Base-by-base conservation (phyloP, 1,140 invertebrate species). In the Ruditapes philippinarum region DNA sequence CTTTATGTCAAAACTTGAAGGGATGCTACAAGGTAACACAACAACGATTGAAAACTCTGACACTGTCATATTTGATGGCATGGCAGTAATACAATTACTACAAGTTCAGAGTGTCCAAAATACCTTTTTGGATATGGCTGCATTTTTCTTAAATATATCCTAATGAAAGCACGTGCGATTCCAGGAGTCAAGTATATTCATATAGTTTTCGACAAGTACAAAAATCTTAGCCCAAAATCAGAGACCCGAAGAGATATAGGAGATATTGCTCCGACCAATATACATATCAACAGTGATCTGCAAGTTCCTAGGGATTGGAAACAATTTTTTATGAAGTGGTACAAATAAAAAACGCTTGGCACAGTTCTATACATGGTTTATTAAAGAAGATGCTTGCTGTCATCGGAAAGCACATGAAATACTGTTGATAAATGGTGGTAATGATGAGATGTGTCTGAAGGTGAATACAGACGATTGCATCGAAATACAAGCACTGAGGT, bases 251-350 rank as follows among this genome's bases (percentile, higher is more conserved):
- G 31, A 12, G 22, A n/a, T 19, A 54, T 45, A 57, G 45, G 2
- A 40, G 79, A 31, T 19, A n/a, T 14, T n/a, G n/a, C n/a, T 79
- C 14, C 19, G 22, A 25, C 12, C 42, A n/a, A 31, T 0, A 82
- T 33, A 7, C 42, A 51, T 74, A 17, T 74, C 22, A 17, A 25
- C 42, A 19, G 17, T 51, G 42, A 73, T 19, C 25, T 84, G 42
- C 17, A 17, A 51, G 42, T 84, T 54, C 57, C 28, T n/a, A 82
- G 65, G 22, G 33, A 62, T 17, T 82, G 54, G 11, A 82, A 82
- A 17, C n/a, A 14, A 25, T 82, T n/a, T 82, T 81, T 36, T 81
- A 19, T 57, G 12, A 19, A 81, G 31, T n/a, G 45, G 74, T 9
- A 11, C 25, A 54, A 78, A 49, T 9, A 49, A 78, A 54, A 22